Evolutionary conservation across 2,113 vertebrate species (phyloP).

Genomic region (Crotophaga sulcirostris): DNA sequence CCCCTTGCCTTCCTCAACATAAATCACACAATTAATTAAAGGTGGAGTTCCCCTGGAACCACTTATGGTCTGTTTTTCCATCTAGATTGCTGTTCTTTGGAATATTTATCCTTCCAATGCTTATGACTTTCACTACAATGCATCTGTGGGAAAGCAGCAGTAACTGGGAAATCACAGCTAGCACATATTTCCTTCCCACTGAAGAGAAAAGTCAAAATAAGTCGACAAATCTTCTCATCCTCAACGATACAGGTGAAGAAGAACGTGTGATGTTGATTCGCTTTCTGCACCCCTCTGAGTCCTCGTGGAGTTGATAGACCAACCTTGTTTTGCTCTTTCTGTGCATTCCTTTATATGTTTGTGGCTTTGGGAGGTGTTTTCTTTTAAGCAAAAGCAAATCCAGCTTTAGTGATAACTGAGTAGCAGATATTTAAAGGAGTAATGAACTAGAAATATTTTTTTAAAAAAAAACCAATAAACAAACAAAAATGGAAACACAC

Average conservation of each 20-base stretch:
- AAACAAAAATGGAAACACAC: background rate
- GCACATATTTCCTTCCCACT: slow-evolving; percentile 80
- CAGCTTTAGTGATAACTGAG: background rate
- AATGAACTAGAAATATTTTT: background rate
- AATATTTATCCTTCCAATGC: slow-evolving; percentile 63
- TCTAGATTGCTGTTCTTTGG: slow-evolving; percentile 82
- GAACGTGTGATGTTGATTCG: background rate
- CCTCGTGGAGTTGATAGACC: background rate
- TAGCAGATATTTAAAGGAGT: background rate
- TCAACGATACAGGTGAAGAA: slow-evolving; percentile 87
- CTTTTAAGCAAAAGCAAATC: background rate
- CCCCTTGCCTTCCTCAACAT: background rate
- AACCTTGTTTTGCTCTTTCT: background rate
- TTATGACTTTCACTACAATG: slow-evolving; percentile 58
- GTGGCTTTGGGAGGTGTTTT: background rate
- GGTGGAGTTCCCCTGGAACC: background rate
- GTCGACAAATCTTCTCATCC: slow-evolving; percentile 82
- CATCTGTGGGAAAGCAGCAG: slow-evolving; percentile 32
- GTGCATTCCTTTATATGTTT: background rate
- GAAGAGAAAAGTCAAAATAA: slow-evolving; percentile 70
- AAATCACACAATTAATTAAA: background rate
- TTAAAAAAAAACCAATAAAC: background rate
- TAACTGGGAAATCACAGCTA: slow-evolving; percentile 78
- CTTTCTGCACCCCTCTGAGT: background rate
- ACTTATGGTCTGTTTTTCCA: background rate